Evolutionary conservation across 2,888 invertebrate species (phyloP).

Genomic region (Argyresthia goedartella): DNA sequence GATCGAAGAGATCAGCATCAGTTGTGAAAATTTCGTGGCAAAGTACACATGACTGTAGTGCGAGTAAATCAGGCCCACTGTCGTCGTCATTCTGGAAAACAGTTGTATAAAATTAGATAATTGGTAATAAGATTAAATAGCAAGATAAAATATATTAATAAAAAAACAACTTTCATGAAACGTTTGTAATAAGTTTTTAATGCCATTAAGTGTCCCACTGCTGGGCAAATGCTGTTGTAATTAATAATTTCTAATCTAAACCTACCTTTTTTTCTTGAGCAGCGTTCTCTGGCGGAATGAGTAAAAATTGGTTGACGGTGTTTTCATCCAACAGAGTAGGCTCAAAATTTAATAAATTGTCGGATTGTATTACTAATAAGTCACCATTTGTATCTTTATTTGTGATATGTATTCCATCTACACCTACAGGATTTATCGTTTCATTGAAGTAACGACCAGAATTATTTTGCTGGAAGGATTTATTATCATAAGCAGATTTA

Average conservation of each 20-base stretch:
- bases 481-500: conserved; percentile 27
- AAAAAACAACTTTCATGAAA: too few species aligned
- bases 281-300: neutral
- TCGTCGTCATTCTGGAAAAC: conserved; percentile 28
- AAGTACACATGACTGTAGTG: conserved; percentile 51
- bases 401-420: conserved; percentile 18
- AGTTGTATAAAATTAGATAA: neutral
- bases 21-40: conserved; percentile 61
- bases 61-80: conserved; percentile 41
- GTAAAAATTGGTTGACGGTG: conserved; percentile 53
- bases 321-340: conserved; percentile 52
- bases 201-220: too few species aligned
- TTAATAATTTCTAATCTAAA: too few species aligned
- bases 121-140: too few species aligned
- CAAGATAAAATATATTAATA: too few species aligned
- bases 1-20: conserved; percentile 51
- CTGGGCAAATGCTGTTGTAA: too few species aligned
- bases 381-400: conserved; percentile 24
- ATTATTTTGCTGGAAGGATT: conserved; percentile 38
- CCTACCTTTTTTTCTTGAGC: neutral
- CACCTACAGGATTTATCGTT: neutral
- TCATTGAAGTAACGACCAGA: conserved; percentile 37
- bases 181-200: too few species aligned
- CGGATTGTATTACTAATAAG: conserved; percentile 35
- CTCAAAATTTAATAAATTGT: conserved; percentile 43